phyloP scores from a whole-genome alignment of 2,888 invertebrate species.

The Pterobdella sp. region DNA sequence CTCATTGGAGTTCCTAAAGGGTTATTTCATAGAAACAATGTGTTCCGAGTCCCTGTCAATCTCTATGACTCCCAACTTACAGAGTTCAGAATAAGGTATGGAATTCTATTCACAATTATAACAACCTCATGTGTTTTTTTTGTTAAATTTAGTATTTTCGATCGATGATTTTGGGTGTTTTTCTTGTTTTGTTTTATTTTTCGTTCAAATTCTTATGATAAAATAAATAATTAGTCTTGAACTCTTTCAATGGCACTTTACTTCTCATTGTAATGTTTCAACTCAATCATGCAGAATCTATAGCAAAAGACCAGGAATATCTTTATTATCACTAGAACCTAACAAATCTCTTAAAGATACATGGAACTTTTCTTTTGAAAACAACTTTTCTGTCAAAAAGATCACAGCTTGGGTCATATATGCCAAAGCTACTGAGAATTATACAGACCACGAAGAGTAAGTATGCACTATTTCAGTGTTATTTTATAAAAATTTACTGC shows the following conservation, averaged over 20 bases:
- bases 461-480: too few relatives aligned
- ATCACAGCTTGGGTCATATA: slow-evolving; percentile 18
- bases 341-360: background rate
- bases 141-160: background rate
- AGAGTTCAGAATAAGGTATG: slow-evolving; percentile 76
- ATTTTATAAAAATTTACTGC: too few relatives aligned
- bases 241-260: background rate
- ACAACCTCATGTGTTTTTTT: background rate
- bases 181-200: background rate
- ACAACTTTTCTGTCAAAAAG: slow-evolving; percentile 11
- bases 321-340: background rate
- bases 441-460: background rate
- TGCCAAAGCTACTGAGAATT: slow-evolving; percentile 8
- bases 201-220: background rate
- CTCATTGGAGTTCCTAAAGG: slow-evolving; percentile 78
- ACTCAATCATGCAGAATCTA: background rate
- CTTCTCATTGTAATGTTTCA: background rate
- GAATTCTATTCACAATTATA: slow-evolving; percentile 16
- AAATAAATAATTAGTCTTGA: too few relatives aligned
- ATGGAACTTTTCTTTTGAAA: slow-evolving; percentile 14
- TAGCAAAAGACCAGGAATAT: slow-evolving; percentile 14
- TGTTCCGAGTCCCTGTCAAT: slow-evolving; percentile 81
- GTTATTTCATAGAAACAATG: slow-evolving; percentile 77
- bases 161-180: background rate
- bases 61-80: slow-evolving; percentile 57